phyloP scores from a whole-genome alignment of 2,797 vertebrate species.

The Melanogrammus aeglefinus region DNA sequence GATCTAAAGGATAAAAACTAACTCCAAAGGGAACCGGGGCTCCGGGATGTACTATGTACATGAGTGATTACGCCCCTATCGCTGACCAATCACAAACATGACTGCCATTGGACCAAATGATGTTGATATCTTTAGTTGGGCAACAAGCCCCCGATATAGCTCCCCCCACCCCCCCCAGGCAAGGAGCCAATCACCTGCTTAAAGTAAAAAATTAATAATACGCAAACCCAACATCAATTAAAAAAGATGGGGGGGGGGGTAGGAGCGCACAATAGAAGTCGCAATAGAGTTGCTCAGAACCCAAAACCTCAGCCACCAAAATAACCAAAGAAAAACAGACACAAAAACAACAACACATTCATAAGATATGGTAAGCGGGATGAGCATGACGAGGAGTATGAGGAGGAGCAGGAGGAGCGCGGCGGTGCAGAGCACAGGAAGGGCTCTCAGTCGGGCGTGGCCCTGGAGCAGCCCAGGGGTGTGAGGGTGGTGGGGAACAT shows the following conservation, averaged over 20 bases:
- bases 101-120: neutral
- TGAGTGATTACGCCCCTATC: conserved; percentile 49
- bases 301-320: neutral
- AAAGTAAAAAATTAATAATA: neutral
- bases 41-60: conserved; percentile 79
- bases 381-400: neutral
- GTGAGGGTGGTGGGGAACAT: conserved; percentile 95
- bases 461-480: conserved; percentile 72
- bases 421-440: neutral
- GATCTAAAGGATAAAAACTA: conserved; percentile 21
- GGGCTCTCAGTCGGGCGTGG: conserved; percentile 43
- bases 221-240: neutral
- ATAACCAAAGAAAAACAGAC: neutral
- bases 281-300: neutral
- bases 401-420: neutral
- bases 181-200: neutral
- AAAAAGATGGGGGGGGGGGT: neutral
- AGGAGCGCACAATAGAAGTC: too few species aligned
- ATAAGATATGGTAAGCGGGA: neutral
- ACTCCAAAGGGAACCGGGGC: conserved; percentile 49
- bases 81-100: neutral
- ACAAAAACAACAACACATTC: neutral
- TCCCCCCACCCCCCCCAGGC: neutral
- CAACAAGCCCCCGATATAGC: neutral
- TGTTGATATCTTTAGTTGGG: neutral